Evolutionary conservation across 2,888 invertebrate genomes (phyloP).

Genomic region (Neria commutata): DNA sequence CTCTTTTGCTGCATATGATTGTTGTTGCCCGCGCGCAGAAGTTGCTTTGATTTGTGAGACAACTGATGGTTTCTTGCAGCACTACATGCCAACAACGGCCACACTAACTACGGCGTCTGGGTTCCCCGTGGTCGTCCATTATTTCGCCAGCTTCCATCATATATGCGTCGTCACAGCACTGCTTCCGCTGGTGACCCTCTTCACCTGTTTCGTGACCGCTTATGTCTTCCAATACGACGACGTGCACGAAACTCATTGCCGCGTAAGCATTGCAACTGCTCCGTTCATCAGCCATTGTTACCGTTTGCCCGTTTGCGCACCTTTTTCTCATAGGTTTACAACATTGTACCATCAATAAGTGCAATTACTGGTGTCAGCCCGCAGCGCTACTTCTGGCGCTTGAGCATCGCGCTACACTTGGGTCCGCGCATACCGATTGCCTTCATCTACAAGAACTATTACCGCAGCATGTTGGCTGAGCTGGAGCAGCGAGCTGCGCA

Average conservation of each 20-base stretch:
- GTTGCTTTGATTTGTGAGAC: not conserved
- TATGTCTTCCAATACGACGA: conserved; percentile 91
- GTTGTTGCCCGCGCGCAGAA: not conserved
- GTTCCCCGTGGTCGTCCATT: conserved; percentile 68
- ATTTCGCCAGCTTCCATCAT: conserved; percentile 76
- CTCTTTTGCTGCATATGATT: no score
- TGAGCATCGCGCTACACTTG: conserved; percentile 88
- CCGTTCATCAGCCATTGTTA: not conserved
- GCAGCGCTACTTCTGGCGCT: conserved; percentile 90
- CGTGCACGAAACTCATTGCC: conserved; percentile 94
- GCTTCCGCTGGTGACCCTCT: conserved; percentile 82
- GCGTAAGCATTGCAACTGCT: conserved; percentile 69
- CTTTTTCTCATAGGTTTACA: conserved; percentile 84
- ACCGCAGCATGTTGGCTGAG: conserved; percentile 65
- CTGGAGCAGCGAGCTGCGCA: conserved; percentile 39
- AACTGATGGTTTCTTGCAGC: not conserved
- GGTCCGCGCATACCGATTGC: conserved; percentile 90
- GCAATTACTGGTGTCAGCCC: conserved; percentile 94
- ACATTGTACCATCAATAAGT: conserved; percentile 93
- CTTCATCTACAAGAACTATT: conserved; percentile 83
- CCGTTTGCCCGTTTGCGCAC: not conserved
- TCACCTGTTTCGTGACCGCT: conserved; percentile 87
- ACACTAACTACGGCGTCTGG: not conserved
- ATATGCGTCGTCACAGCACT: conserved; percentile 83
- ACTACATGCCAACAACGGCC: conserved; percentile 1